phyloP scores from a whole-genome alignment of 2,888 invertebrate species.

The Eumacrocentrus americanus region DNA sequence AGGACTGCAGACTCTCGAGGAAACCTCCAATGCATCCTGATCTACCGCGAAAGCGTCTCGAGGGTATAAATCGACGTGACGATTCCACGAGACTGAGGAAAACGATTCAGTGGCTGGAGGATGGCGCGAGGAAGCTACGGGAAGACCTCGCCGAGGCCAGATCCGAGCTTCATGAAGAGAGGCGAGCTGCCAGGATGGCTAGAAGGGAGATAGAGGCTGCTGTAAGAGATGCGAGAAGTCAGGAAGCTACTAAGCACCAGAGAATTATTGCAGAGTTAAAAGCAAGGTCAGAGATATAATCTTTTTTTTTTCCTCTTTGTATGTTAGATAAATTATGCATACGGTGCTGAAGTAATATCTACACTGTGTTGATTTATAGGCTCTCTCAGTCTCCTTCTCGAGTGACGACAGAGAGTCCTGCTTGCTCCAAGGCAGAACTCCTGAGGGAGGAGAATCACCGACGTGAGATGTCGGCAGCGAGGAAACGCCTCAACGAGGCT shows the following conservation, averaged over 20 bases:
- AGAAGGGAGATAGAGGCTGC: conserved; percentile 45
- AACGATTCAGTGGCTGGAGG: conserved; percentile 53
- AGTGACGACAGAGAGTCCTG: conserved; percentile 26
- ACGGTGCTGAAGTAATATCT: too few species aligned
- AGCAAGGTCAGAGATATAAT: conserved; percentile 37
- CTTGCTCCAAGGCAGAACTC: conserved; percentile 41
- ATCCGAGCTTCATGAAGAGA: conserved; percentile 50
- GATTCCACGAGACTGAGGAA: conserved; percentile 46
- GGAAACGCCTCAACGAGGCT: conserved; percentile 49
- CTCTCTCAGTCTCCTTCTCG: conserved; percentile 38
- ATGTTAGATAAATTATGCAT: too few species aligned
- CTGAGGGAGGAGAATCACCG: conserved; percentile 47
- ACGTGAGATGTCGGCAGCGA: conserved; percentile 44
- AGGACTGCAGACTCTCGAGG: conserved; percentile 18
- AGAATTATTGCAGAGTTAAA: conserved; percentile 46
- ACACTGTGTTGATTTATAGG: conserved; percentile 21
- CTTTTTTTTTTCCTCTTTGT: too few species aligned
- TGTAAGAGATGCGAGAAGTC: conserved; percentile 42
- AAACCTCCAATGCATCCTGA: conserved; percentile 34
- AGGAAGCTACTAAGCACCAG: conserved; percentile 47
- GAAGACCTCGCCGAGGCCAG: conserved; percentile 50
- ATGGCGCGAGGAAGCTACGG: conserved; percentile 46
- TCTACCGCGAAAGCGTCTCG: conserved; percentile 20
- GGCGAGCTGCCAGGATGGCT: conserved; percentile 45
- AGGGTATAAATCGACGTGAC: conserved; percentile 31